These are phyloP conservation scores for Lethrus apterus DNA, from an alignment of 1,140 invertebrate genomes.

Conservation along the genomic window DNA sequence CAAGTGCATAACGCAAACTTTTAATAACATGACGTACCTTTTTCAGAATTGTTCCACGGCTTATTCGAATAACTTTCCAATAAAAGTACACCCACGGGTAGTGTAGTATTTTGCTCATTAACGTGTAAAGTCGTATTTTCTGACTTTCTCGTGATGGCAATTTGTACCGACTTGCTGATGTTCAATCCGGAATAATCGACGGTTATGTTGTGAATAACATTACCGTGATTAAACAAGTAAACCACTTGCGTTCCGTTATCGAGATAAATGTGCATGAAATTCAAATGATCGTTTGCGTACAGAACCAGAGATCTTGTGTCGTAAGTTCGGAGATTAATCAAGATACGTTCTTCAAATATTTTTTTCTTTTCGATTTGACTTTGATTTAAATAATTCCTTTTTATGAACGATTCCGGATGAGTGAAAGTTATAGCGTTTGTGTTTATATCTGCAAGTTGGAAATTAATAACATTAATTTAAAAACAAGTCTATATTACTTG, in stretches of 20 bases:
- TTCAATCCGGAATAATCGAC: conserved; percentile 66
- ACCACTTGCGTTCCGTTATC: conserved; percentile 63
- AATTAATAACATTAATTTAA: no score
- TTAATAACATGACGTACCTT: no score
- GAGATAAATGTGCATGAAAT: conserved; percentile 87
- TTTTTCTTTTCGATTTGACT: conserved; percentile 56
- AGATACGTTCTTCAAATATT: conserved; percentile 68
- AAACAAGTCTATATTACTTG: conserved; percentile 56
- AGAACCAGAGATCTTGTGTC: conserved; percentile 73
- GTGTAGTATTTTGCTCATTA: conserved; percentile 66
- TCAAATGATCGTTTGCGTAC: conserved; percentile 88
- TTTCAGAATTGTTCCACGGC: conserved; percentile 76
- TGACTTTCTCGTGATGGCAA: conserved; percentile 68
- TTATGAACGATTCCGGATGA: conserved; percentile 67
- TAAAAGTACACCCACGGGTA: conserved; percentile 60
- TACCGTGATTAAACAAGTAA: conserved; percentile 75
- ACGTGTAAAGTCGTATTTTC: conserved; percentile 73
- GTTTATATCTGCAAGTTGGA: conserved; percentile 79
- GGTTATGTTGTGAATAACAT: conserved; percentile 71
- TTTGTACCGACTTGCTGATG: conserved; percentile 74
- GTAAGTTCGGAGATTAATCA: conserved; percentile 83
- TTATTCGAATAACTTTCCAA: conserved; percentile 71
- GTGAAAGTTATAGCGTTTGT: conserved; percentile 83
- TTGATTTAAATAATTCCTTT: conserved; percentile 64
- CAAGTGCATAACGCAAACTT: background rate